phyloP scores from a whole-genome alignment of 2,888 invertebrate species.

The Rhaphigaster nebulosa region DNA sequence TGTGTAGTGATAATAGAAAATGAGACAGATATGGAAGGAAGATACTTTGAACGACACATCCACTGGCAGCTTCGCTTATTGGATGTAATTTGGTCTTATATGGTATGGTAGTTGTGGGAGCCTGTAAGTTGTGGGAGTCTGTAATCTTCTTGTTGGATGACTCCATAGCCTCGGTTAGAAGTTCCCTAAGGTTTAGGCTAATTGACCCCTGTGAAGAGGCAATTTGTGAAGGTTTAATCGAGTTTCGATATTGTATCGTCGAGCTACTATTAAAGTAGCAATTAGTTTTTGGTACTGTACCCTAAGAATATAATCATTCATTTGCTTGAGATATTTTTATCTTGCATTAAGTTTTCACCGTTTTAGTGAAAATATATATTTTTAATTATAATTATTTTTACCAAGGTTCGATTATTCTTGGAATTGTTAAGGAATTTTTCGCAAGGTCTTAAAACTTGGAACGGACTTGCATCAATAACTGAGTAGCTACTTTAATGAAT shows the following conservation, averaged over 20 bases:
- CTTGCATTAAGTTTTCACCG: neutral
- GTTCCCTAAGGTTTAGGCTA: neutral
- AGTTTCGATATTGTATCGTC: neutral
- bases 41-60: neutral
- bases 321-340: neutral
- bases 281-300: neutral
- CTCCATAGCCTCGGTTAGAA: neutral
- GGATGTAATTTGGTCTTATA: neutral
- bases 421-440: too few relatives aligned
- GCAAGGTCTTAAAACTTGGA: too few relatives aligned
- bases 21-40: neutral
- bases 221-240: neutral
- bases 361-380: too few relatives aligned
- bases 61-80: neutral
- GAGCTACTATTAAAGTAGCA: neutral
- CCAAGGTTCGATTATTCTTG: too few relatives aligned
- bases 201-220: slow-evolving; percentile 9
- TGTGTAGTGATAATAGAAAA: neutral
- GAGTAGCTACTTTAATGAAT: too few relatives aligned
- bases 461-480: too few relatives aligned
- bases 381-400: too few relatives aligned
- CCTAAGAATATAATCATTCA: neutral
- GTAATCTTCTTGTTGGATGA: slow-evolving; percentile 8
- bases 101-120: neutral
- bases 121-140: neutral